Evolutionary conservation across 2,113 vertebrate species (phyloP).

Genomic region (Hippocampus guttulatus): DNA sequence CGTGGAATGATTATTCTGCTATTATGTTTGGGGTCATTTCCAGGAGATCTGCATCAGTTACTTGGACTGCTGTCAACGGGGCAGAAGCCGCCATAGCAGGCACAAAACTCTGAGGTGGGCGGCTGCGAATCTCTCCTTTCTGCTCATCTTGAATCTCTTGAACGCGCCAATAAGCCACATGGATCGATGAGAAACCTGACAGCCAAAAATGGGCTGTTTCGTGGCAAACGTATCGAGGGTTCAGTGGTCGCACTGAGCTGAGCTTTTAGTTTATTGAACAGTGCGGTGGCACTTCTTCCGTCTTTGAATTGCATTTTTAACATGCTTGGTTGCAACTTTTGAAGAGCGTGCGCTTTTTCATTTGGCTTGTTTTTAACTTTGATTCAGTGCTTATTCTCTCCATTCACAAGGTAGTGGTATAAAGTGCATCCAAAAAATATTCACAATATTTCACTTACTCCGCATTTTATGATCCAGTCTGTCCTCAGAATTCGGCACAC

Average conservation of each 20-base stretch:
- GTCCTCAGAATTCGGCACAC: too few species aligned
- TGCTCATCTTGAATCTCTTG: conserved; percentile 6
- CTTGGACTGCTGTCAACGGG: conserved; percentile 92
- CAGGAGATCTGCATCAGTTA: conserved; percentile 99
- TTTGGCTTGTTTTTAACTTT: neutral
- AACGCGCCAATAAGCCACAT: neutral
- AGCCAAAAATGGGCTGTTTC: conserved; percentile 19
- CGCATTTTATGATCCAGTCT: too few species aligned
- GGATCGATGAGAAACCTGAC: conserved; percentile 49
- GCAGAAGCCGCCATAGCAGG: conserved; percentile 90
- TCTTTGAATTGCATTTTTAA: conserved; percentile 24
- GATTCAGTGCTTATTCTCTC: neutral
- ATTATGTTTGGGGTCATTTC: conserved; percentile 8
- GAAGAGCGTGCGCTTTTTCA: conserved; percentile 6
- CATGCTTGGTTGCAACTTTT: neutral
- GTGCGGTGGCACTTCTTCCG: conserved; percentile 12
- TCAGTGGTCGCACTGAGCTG: conserved; percentile 14
- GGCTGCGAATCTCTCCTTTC: conserved; percentile 19
- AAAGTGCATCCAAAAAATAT: neutral
- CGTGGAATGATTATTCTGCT: neutral
- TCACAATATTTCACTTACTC: neutral
- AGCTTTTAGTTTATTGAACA: conserved; percentile 43
- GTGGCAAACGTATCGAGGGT: conserved; percentile 12
- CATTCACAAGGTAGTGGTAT: neutral
- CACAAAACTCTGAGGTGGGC: conserved; percentile 92